A percentile compares a stretch with the other conserved stretches of the same genome.
Evolutionary conservation across 2,113 vertebrate genomes (phyloP).

Genomic region (Cyanoderma ruficeps): DNA sequence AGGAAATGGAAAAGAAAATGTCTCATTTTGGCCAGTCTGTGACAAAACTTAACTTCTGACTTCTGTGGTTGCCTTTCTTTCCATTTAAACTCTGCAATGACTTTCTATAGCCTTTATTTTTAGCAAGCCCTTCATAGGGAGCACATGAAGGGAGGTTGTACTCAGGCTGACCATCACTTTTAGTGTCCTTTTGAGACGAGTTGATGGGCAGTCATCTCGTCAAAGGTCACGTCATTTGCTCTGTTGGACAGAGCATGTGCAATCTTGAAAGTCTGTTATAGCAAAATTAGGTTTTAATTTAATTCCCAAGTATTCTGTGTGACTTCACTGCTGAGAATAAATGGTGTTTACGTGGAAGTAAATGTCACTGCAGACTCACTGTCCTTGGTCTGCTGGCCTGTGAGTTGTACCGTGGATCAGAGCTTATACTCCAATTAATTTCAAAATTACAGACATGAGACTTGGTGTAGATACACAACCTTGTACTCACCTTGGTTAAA

Average conservation of each 20-base stretch:
- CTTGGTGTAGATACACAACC: background rate
- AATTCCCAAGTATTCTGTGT: background rate
- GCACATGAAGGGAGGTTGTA: background rate
- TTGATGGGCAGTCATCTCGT: background rate
- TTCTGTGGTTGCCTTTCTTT: background rate
- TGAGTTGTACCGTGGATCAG: background rate
- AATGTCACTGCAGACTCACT: background rate
- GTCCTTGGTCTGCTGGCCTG: background rate
- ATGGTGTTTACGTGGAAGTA: background rate
- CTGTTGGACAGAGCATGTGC: background rate
- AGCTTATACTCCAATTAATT: background rate
- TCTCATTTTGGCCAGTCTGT: background rate
- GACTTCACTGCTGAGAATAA: background rate
- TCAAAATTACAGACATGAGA: background rate
- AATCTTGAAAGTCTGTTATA: background rate
- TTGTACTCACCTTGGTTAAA: background rate
- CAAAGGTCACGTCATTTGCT: background rate
- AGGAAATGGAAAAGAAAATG: background rate
- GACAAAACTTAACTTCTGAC: background rate
- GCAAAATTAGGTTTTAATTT: constrained; percentile 24
- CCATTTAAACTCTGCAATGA: background rate
- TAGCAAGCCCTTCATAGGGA: background rate
- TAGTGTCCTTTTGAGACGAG: background rate
- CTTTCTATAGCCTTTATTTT: background rate
- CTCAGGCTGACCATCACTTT: background rate